These are phyloP conservation scores for Xestoiulus laeticollis DNA, from an alignment of 2,888 invertebrate genomes.

Conservation along the genomic window DNA sequence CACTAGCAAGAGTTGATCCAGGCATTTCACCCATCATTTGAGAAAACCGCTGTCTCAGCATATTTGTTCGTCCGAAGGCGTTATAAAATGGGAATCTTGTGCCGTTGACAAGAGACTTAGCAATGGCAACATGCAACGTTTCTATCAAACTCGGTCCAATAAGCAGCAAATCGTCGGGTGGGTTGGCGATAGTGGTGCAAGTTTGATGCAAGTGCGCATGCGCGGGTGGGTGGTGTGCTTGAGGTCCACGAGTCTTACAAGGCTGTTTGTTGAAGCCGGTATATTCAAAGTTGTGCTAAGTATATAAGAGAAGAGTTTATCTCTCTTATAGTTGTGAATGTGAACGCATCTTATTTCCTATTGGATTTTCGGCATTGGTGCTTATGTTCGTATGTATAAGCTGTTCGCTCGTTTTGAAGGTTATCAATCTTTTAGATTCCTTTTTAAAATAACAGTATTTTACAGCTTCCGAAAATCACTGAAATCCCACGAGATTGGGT, in stretches of 20 bases:
- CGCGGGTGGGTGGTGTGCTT: background rate
- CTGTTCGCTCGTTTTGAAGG: background rate
- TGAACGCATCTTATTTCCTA: background rate
- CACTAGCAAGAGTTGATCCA: background rate
- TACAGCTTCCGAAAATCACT: background rate
- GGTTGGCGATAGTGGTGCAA: background rate
- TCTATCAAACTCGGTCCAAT: background rate
- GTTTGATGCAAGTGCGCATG: background rate
- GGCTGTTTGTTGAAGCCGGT: background rate
- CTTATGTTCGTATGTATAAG: background rate
- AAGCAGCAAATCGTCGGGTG: background rate
- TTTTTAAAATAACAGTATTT: background rate
- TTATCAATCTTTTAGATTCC: background rate
- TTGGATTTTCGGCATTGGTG: background rate
- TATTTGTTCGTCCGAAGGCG: background rate
- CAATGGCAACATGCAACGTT: constrained; percentile 23
- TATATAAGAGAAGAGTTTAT: too few species aligned
- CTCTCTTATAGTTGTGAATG: background rate
- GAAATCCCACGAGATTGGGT: background rate
- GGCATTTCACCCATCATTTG: background rate
- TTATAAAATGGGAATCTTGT: background rate
- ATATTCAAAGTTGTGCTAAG: background rate
- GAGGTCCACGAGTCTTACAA: background rate
- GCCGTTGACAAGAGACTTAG: background rate
- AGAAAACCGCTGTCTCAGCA: background rate